Percentiles rank a stretch among this genome's conserved stretches.
phyloP scores from a whole-genome alignment of 2,888 invertebrate genomes.

The Cosmia pyralina region DNA sequence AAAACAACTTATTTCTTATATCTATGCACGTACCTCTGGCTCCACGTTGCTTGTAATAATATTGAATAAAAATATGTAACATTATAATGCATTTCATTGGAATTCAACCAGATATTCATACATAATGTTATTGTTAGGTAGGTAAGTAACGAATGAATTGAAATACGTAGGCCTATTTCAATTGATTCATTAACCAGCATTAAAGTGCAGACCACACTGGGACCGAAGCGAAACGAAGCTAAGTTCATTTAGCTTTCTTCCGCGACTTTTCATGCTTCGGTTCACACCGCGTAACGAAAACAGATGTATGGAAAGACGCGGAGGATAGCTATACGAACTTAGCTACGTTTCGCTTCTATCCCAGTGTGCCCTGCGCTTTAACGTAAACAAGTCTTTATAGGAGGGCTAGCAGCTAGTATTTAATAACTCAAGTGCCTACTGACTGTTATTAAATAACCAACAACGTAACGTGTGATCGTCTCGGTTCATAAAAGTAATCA shows the following conservation, averaged over 20 bases:
- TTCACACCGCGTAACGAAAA: too few relatives aligned
- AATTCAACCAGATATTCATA: not conserved
- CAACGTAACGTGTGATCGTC: conserved; percentile 10
- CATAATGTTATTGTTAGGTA: not conserved
- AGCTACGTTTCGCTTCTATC: too few relatives aligned
- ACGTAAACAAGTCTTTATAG: not conserved
- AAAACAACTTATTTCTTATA: too few relatives aligned
- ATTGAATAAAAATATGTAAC: conserved; percentile 22
- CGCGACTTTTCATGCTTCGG: too few relatives aligned
- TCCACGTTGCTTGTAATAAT: not conserved
- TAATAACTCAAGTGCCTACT: conserved; percentile 1
- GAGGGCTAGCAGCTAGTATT: not conserved
- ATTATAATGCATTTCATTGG: not conserved
- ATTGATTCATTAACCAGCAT: conserved; percentile 5
- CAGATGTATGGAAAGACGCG: too few relatives aligned
- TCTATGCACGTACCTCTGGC: not conserved
- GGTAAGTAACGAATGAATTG: not conserved
- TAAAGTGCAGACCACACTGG: too few relatives aligned
- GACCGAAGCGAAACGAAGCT: too few relatives aligned
- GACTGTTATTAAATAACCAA: conserved; percentile 4
- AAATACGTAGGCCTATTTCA: not conserved
- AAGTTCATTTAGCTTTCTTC: too few relatives aligned
- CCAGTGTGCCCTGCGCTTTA: too few relatives aligned
- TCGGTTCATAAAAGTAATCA: conserved; percentile 38
- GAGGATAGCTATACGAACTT: too few relatives aligned